Evolutionary conservation across 2,113 vertebrate genomes (phyloP).

Genomic region (Pseudopodoces humilis): DNA sequence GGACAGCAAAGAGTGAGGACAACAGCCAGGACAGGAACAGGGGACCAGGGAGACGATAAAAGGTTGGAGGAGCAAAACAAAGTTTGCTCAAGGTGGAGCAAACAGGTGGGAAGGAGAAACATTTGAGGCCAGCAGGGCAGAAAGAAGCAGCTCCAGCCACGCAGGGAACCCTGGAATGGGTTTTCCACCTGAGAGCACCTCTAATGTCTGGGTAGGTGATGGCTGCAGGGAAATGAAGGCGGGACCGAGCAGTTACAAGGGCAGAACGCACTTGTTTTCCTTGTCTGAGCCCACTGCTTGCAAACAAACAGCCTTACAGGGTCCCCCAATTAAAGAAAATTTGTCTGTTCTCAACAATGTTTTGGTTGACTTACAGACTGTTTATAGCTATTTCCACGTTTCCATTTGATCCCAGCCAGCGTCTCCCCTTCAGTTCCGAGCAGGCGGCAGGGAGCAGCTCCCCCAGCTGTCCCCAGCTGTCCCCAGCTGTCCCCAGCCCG

Average conservation of each 20-base stretch:
- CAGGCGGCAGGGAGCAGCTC: background rate
- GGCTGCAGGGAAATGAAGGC: background rate
- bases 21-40: accelerated
- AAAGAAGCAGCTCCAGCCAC: background rate
- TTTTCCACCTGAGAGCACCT: background rate
- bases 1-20: background rate
- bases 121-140: accelerated
- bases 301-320: background rate
- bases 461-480: background rate
- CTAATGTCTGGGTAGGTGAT: accelerated
- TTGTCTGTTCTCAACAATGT: background rate
- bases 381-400: background rate
- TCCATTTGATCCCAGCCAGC: background rate
- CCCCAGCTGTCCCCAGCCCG: accelerated
- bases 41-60: background rate
- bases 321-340: background rate
- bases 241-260: background rate
- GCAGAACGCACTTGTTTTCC: background rate
- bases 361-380: background rate
- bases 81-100: conserved; percentile 15
- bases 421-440: background rate
- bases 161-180: accelerated
- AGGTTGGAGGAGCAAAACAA: accelerated
- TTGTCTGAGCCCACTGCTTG: background rate
- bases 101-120: background rate